These are phyloP conservation scores for Candidula unifasciata DNA, from an alignment of 2,888 invertebrate species.

Conservation along the genomic window DNA sequence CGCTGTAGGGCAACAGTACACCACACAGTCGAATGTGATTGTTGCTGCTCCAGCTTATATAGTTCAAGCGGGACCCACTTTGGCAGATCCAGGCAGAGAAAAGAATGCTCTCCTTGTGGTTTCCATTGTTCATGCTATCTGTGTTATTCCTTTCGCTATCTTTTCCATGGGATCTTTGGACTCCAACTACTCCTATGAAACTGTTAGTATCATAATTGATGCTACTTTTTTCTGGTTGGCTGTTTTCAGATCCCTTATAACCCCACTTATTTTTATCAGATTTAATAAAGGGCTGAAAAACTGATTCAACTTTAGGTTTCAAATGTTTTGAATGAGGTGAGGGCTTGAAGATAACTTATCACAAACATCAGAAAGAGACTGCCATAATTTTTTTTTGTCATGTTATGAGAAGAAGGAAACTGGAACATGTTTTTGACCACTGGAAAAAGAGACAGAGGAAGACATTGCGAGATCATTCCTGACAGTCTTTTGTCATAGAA, in stretches of 20 bases:
- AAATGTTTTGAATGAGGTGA: too few relatives aligned
- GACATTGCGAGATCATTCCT: too few relatives aligned
- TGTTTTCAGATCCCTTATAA: neutral
- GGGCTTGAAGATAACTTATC: too few relatives aligned
- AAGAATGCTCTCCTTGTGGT: neutral
- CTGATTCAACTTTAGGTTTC: too few relatives aligned
- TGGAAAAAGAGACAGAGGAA: too few relatives aligned
- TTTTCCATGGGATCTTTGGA: neutral
- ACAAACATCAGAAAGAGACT: too few relatives aligned
- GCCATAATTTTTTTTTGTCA: too few relatives aligned
- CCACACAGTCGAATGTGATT: neutral
- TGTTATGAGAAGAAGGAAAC: too few relatives aligned
- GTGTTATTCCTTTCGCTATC: neutral
- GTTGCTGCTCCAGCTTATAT: neutral
- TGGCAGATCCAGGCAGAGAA: neutral
- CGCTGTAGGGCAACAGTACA: neutral
- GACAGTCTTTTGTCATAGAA: too few relatives aligned
- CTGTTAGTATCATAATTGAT: neutral
- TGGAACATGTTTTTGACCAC: too few relatives aligned
- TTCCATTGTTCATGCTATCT: neutral
- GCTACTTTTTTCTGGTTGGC: neutral
- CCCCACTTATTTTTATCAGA: neutral
- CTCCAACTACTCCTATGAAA: neutral
- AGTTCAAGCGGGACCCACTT: neutral
- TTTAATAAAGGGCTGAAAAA: neutral